These are phyloP conservation scores for Drosophila nebulosa DNA, from an alignment of 1,140 invertebrate species.

Conservation along the genomic window DNA sequence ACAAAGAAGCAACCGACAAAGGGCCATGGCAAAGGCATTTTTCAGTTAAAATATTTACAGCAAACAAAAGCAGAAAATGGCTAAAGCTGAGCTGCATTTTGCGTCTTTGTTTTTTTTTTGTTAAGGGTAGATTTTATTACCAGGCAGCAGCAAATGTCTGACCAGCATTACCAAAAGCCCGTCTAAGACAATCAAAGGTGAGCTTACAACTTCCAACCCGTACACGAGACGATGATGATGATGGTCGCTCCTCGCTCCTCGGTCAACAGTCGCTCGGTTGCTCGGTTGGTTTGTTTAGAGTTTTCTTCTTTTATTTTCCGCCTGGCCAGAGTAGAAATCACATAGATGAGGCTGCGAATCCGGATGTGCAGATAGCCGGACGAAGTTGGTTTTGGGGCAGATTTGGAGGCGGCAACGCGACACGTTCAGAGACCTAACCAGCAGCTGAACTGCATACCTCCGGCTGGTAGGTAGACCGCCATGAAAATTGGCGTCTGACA, in stretches of 20 bases:
- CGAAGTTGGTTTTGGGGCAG: background rate
- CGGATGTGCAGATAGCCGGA: conserved; percentile 16
- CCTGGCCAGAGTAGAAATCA: conserved; percentile 28
- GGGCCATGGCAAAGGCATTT: conserved; percentile 43
- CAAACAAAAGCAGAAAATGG: conserved; percentile 30
- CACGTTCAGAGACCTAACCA: conserved; percentile 18
- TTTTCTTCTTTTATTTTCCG: conserved; percentile 67
- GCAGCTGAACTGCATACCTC: conserved; percentile 30
- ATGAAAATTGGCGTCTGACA: conserved; percentile 78
- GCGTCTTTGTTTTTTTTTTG: background rate
- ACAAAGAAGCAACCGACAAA: conserved; percentile 9
- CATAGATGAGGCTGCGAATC: conserved; percentile 10
- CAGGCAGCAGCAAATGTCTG: conserved; percentile 34
- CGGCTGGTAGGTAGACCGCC: conserved; percentile 45
- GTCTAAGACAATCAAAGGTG: conserved; percentile 73
- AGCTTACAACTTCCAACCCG: conserved; percentile 40
- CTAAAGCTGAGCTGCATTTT: conserved; percentile 1
- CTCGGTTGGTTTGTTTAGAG: conserved; percentile 14
- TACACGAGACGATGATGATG: too few relatives aligned
- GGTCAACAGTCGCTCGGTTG: too few relatives aligned
- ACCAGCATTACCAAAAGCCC: conserved; percentile 48
- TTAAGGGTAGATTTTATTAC: conserved; percentile 58
- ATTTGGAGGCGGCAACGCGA: background rate
- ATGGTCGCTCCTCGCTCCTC: background rate
- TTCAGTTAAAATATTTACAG: conserved; percentile 59